Base-by-base conservation (phyloP, 2,888 invertebrate genomes). In the Stegophylla sp. region DNA sequence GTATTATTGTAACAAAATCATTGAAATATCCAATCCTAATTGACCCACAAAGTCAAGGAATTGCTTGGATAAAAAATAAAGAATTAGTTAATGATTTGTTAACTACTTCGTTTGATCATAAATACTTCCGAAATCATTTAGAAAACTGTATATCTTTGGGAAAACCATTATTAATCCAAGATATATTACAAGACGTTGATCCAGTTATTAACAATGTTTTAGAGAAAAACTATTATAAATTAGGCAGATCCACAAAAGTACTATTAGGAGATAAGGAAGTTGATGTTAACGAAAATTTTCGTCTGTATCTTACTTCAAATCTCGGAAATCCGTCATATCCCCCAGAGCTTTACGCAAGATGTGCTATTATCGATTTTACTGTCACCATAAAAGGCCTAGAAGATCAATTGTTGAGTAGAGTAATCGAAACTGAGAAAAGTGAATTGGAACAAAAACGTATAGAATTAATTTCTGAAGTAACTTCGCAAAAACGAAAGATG, bases 161-260 rank as follows among this genome's bases (percentile, higher is more conserved):
- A 0, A 89, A 94, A 83, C 98, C 98, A 0, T 87, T 98, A 72
- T 87, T 98, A 1, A 96, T 98, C 84, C 97, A 98, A 89, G 97
- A 98, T 86, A 94, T 98, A 7, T 95, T 93, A 28, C 94, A 96
- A 82, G 97, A 98, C 85, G 87, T 98, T 71, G 98, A 98, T 88
- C 98, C 98, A 1, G 95, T 97, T 0, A 91, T 98, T 81, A 97
- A 98, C 86, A 98, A 98, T 86, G 95, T 98, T 0, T 88, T 98
- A 28, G 97, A 98, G 86, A 98, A 97, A 87, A 98, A 98, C 87
- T 98, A 97, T 86, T 97, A 98, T 74, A 97, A 97, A 88, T 96
- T 96, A 9, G 98, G 98, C 67, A 94, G 95, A 17, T 96, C 96
- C 83, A 94, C 96, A 85, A 97, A 98, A 88, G 89, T 88, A 81